Conservation (phyloP, 1,140 invertebrate genomes). For the Meloidogyne hapla region DNA sequence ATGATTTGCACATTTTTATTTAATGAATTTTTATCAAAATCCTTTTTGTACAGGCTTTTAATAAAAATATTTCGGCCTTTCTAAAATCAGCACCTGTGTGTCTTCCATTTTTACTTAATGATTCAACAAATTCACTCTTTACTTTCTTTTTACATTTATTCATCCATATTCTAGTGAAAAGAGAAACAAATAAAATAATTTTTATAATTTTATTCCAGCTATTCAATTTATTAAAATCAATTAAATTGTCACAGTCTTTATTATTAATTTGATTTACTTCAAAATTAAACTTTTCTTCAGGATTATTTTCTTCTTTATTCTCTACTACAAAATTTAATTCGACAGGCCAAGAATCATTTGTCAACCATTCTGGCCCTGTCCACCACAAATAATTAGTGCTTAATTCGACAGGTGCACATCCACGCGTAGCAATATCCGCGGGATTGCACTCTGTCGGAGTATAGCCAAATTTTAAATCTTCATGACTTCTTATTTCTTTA, state of each 20-base stretch:
- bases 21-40: neutral
- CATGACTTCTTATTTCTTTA: neutral
- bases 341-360: neutral
- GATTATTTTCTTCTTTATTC: neutral
- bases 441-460: constrained; percentile 19
- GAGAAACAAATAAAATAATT: too few relatives aligned
- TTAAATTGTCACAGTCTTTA: too few relatives aligned
- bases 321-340: neutral
- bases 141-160: neutral
- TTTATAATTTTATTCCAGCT: neutral
- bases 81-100: neutral
- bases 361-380: neutral
- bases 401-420: constrained; percentile 13
- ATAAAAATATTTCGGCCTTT: neutral
- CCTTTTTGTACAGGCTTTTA: neutral
- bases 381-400: constrained; percentile 14
- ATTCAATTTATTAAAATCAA: neutral
- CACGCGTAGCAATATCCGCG: constrained; percentile 32
- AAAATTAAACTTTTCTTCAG: neutral
- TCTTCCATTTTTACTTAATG: neutral
- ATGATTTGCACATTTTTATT: neutral
- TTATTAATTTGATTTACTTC: neutral
- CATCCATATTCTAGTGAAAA: neutral
- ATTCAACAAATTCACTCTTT: neutral
- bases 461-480: neutral